Evolutionary conservation across 2,888 invertebrate genomes (phyloP).

Genomic region (Villa cingulata): DNA sequence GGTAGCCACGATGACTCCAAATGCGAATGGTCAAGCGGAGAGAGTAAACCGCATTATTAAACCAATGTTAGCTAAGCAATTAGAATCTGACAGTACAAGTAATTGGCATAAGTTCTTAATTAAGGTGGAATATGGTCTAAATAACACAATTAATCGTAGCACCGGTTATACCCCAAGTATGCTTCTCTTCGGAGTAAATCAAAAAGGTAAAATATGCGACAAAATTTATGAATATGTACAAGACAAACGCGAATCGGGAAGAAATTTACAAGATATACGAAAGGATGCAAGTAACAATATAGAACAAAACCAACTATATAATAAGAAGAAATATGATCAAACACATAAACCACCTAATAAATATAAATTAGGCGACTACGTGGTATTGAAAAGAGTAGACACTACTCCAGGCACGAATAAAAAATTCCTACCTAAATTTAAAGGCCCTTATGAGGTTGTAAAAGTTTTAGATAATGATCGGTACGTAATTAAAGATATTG

Average conservation of each 20-base stretch:
- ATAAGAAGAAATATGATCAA: too few relatives aligned
- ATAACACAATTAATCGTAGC: background rate
- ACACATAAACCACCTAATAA: too few relatives aligned
- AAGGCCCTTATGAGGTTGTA: too few relatives aligned
- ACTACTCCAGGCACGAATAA: too few relatives aligned
- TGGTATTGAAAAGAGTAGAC: too few relatives aligned
- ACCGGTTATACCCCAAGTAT: background rate
- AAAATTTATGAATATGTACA: background rate
- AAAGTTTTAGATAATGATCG: background rate
- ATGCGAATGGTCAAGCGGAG: background rate
- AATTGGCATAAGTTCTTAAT: background rate
- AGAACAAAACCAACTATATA: too few relatives aligned
- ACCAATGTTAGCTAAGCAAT: background rate
- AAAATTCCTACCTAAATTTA: too few relatives aligned
- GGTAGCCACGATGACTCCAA: background rate
- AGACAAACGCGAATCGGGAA: background rate
- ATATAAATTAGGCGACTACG: background rate
- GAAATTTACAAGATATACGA: too few relatives aligned
- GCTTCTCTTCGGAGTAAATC: background rate
- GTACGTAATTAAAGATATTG: constrained; percentile 2
- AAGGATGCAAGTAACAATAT: too few relatives aligned
- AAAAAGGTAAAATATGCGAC: background rate
- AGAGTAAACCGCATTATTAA: background rate
- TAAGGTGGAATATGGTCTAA: background rate
- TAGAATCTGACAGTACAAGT: background rate